A percentile compares a stretch with the other conserved stretches of the same genome.
Conservation (phyloP, 1,140 invertebrate genomes). For the Drosophila rhopaloa region DNA sequence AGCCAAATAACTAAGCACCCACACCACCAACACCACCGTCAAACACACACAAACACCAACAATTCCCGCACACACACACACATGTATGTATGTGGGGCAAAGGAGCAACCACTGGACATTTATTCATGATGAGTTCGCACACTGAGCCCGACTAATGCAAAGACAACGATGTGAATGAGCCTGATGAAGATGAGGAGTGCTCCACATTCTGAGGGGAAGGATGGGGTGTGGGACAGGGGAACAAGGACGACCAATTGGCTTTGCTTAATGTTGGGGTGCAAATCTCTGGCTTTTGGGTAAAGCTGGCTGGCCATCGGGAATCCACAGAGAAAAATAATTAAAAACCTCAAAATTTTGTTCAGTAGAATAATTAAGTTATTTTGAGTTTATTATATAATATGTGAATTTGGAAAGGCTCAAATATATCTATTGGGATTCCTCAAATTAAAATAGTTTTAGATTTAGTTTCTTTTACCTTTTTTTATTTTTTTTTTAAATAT, state of each 20-base stretch:
- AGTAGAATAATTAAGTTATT: too few species aligned
- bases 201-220: neutral
- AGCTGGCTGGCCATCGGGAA: constrained; percentile 16
- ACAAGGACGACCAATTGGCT: constrained; percentile 69
- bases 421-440: too few species aligned
- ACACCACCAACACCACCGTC: constrained; percentile 11
- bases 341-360: too few species aligned
- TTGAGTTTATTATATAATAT: too few species aligned
- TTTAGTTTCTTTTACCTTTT: too few species aligned
- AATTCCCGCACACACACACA: constrained; percentile 5
- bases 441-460: too few species aligned
- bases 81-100: constrained; percentile 11
- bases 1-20: constrained; percentile 51
- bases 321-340: neutral
- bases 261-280: constrained; percentile 76
- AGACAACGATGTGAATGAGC: constrained; percentile 55
- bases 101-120: constrained; percentile 60
- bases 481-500: too few species aligned
- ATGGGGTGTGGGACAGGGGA: neutral
- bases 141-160: constrained; percentile 60
- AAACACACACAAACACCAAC: constrained; percentile 7
- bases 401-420: too few species aligned
- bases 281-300: constrained; percentile 72
- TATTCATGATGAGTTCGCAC: constrained; percentile 70
- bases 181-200: constrained; percentile 50